phyloP scores from a whole-genome alignment of 2,888 invertebrate genomes.

The Heliconius aoede region DNA sequence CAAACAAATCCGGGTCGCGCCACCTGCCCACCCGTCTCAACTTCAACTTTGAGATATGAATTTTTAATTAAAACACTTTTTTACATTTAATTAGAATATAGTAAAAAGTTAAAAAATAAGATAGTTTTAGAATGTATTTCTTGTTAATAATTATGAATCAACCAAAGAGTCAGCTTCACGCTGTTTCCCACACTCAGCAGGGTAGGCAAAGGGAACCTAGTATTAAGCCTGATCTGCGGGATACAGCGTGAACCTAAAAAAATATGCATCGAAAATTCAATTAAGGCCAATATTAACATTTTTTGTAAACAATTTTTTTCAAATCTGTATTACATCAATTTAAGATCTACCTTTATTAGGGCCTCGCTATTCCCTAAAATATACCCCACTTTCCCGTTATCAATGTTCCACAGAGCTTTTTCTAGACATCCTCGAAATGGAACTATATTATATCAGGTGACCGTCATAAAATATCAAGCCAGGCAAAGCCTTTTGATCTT shows the following conservation, averaged over 20 bases:
- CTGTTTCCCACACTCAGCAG: too few relatives aligned
- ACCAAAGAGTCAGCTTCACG: too few relatives aligned
- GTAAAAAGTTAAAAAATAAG: neutral
- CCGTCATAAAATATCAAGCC: slow-evolving; percentile 41
- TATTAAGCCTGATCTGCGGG: too few relatives aligned
- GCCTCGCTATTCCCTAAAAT: slow-evolving; percentile 13
- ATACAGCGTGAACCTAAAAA: too few relatives aligned
- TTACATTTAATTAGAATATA: slow-evolving; percentile 10
- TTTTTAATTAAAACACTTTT: slow-evolving; percentile 23
- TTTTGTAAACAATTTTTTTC: neutral
- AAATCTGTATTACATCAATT: slow-evolving; percentile 5
- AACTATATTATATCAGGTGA: slow-evolving; percentile 49
- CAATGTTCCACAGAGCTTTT: slow-evolving; percentile 33
- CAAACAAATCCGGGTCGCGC: slow-evolving; percentile 16
- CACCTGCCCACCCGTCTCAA: slow-evolving; percentile 18
- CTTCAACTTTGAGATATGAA: slow-evolving; percentile 9
- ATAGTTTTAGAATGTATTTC: neutral
- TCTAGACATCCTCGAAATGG: slow-evolving; percentile 39
- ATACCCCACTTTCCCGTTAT: slow-evolving; percentile 32
- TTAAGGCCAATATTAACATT: neutral
- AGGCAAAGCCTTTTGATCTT: slow-evolving; percentile 39
- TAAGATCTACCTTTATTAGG: neutral
- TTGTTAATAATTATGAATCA: neutral
- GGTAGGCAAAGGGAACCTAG: too few relatives aligned
- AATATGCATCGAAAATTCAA: too few relatives aligned